Percentiles rank a stretch among this genome's conserved stretches.
phyloP scores from a whole-genome alignment of 2,888 invertebrate genomes.

The Crossocerus cetratus region DNA sequence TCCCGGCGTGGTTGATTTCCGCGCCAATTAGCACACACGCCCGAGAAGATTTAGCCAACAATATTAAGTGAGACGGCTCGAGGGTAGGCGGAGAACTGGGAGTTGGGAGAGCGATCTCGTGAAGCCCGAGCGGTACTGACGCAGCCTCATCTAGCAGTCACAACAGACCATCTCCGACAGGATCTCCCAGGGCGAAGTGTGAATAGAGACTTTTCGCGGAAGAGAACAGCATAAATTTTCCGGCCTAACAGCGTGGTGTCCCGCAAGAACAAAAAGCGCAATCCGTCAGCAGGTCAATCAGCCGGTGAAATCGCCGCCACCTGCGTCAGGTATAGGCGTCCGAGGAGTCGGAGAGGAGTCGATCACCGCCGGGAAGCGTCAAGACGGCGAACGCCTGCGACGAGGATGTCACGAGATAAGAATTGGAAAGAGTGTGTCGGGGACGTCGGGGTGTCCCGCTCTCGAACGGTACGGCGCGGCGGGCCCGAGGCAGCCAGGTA shows the following conservation, averaged over 20 bases:
- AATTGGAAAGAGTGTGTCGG: conserved; percentile 46
- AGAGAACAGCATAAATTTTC: background rate
- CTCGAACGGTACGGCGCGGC: conserved; percentile 30
- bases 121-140: too few species aligned
- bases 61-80: too few species aligned
- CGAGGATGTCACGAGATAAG: conserved; percentile 59
- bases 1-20: background rate
- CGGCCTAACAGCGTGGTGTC: background rate
- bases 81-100: too few species aligned
- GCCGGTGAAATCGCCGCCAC: conserved; percentile 32
- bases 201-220: background rate
- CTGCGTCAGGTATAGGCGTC: conserved; percentile 48
- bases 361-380: conserved; percentile 52
- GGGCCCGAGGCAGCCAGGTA: conserved; percentile 50
- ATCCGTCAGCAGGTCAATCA: conserved; percentile 41
- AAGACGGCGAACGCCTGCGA: conserved; percentile 47
- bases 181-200: background rate
- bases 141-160: too few species aligned
- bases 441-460: conserved; percentile 34
- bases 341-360: conserved; percentile 21
- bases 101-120: too few species aligned
- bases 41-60: too few species aligned
- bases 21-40: too few species aligned
- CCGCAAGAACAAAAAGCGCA: conserved; percentile 13
- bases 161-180: background rate